Conservation (phyloP, 2,888 invertebrate species). For the Penaeus monodon region DNA sequence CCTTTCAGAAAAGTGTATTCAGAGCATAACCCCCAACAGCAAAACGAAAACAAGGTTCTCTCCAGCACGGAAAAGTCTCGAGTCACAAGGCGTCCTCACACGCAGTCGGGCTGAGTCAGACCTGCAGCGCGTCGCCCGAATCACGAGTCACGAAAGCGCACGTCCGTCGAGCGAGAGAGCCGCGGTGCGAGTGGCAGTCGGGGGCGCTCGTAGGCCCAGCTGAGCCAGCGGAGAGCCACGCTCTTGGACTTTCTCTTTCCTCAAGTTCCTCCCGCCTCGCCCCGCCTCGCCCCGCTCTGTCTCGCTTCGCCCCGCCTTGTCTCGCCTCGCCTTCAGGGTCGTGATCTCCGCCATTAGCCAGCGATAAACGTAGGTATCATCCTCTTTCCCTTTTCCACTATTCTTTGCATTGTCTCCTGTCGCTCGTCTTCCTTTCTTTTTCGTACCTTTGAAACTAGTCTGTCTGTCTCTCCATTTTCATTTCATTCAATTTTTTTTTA, state of each 20-base stretch:
- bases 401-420: too few relatives aligned
- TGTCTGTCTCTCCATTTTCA: neutral
- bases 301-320: too few relatives aligned
- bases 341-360: neutral
- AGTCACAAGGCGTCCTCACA: too few relatives aligned
- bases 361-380: too few relatives aligned
- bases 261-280: neutral
- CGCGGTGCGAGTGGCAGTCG: slow-evolving; percentile 20
- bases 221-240: neutral
- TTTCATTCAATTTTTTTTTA: neutral
- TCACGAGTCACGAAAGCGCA: neutral
- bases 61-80: too few relatives aligned
- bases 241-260: slow-evolving; percentile 40
- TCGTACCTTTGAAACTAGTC: too few relatives aligned
- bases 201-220: neutral
- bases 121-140: neutral
- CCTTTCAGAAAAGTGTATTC: too few relatives aligned
- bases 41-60: too few relatives aligned
- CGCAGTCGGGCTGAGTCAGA: too few relatives aligned
- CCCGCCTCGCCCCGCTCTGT: neutral
- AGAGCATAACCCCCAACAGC: too few relatives aligned
- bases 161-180: slow-evolving; percentile 24
- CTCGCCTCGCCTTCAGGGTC: neutral
- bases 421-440: too few relatives aligned
- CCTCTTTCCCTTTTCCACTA: too few relatives aligned